phyloP scores from a whole-genome alignment of 2,888 invertebrate genomes.

The Xylophagus ater region DNA sequence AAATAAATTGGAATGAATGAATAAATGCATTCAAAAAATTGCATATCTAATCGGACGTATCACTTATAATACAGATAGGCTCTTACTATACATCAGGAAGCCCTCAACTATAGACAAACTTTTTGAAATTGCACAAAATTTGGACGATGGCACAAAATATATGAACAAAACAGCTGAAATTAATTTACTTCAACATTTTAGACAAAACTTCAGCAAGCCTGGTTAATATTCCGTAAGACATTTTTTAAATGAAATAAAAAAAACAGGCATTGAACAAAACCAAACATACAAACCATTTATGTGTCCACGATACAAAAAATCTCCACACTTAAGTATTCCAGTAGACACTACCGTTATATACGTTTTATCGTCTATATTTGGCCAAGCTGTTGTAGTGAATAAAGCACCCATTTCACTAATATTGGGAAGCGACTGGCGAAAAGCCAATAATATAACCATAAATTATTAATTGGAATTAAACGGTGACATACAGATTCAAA shows the following conservation, averaged over 20 bases:
- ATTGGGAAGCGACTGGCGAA: background rate
- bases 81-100: background rate
- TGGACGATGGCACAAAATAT: slow-evolving; percentile 3
- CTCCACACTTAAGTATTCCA: slow-evolving; percentile 7
- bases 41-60: background rate
- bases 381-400: background rate
- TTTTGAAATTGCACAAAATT: slow-evolving; percentile 1
- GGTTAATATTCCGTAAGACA: too few relatives aligned
- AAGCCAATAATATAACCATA: background rate
- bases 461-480: background rate
- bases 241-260: too few relatives aligned
- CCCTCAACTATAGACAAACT: slow-evolving; percentile 1
- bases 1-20: too few relatives aligned
- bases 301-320: slow-evolving; percentile 8
- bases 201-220: too few relatives aligned
- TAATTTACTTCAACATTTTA: too few relatives aligned
- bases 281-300: too few relatives aligned
- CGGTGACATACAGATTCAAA: background rate
- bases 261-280: slow-evolving; percentile 1
- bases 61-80: background rate
- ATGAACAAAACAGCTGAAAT: too few relatives aligned
- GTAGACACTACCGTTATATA: slow-evolving; percentile 4
- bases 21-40: too few relatives aligned
- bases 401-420: background rate
- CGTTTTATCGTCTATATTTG: background rate